Evolutionary conservation across 2,113 vertebrate species (phyloP).

Genomic region (Pollachius pollachius): DNA sequence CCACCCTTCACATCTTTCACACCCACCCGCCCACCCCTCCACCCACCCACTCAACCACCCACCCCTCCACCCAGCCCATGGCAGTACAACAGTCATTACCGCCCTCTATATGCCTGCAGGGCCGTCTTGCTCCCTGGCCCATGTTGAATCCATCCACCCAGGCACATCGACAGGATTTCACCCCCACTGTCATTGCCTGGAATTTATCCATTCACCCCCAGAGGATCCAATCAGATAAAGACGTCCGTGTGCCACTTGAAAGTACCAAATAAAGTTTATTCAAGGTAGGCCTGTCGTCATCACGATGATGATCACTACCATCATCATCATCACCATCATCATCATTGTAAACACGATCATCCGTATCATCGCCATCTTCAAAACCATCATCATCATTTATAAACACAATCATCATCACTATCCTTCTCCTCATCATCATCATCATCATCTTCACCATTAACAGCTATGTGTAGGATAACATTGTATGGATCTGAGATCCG

Average conservation of each 20-base stretch:
- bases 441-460: too few relatives aligned
- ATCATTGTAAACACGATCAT: too few relatives aligned
- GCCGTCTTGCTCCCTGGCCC: conserved; percentile 66
- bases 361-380: too few relatives aligned
- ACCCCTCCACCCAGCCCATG: conserved; percentile 51
- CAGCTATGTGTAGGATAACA: too few relatives aligned
- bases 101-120: conserved; percentile 78
- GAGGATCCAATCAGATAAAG: conserved; percentile 64
- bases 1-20: conserved; percentile 28
- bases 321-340: conserved; percentile 9
- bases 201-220: conserved; percentile 81
- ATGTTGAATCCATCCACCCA: conserved; percentile 52
- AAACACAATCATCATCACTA: too few relatives aligned
- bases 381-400: neutral
- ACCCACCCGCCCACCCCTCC: conserved; percentile 23
- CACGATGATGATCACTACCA: neutral
- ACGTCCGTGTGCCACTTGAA: conserved; percentile 43
- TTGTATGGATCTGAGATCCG: too few relatives aligned
- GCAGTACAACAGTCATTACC: conserved; percentile 77
- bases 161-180: conserved; percentile 57
- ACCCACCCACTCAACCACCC: conserved; percentile 6
- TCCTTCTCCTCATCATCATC: too few relatives aligned
- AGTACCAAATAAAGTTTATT: too few relatives aligned
- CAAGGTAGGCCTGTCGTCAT: conserved; percentile 17
- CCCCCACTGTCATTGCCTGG: conserved; percentile 63